Evolutionary conservation across 2,113 vertebrate genomes (phyloP), one percentile per base, ranked within the genome.

Genomic region (Melanostigma gelatinosum): DNA sequence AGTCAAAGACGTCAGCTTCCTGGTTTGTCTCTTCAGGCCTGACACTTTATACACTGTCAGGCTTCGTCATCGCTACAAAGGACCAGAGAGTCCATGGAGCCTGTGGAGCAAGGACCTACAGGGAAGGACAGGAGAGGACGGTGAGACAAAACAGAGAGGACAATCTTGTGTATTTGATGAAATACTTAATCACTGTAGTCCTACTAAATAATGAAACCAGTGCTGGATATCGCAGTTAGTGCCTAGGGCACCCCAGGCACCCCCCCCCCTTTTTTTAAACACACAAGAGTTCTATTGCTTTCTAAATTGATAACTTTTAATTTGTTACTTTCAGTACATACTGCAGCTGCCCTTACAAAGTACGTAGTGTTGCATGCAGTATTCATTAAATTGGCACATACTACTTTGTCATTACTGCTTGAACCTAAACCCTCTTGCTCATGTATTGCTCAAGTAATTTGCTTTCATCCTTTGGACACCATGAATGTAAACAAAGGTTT

Each of bases 11-110:
- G 27, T n/a, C 54, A 46, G 29, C 27, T 57, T 79, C 36, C 1
- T 6, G n/a, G 71, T 85, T 24, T 94, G 93, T 58, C 20, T 64
- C 60, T 88, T 94, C 71, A 80, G 48, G 52, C 89, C 94, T 1
- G 87, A 88, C 82, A 91, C 91, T 2, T 72, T 13, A 1, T 91
- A 95, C 58, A 63, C 11, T 1, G 29, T 94, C 60, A 79, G 75
- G 70, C 85, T 94, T 79, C 93, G 97, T 55, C 96, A 96, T 82
- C 96, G 97, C 20, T 96, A 96, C 75, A 90, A 85, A 0, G 95
- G 95, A 79, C 94, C 96, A 46, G 82, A 90, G 0, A 94, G 95
- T 66, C 96, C 97, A 0, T 97, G 96, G 80, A 98, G 97, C 86
- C 94, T 87, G 70, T 98, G 97, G 75, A 97, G 97, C 55, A 92